Conservation (phyloP, 2,113 vertebrate species). For the Chrysochloris asiatica region DNA sequence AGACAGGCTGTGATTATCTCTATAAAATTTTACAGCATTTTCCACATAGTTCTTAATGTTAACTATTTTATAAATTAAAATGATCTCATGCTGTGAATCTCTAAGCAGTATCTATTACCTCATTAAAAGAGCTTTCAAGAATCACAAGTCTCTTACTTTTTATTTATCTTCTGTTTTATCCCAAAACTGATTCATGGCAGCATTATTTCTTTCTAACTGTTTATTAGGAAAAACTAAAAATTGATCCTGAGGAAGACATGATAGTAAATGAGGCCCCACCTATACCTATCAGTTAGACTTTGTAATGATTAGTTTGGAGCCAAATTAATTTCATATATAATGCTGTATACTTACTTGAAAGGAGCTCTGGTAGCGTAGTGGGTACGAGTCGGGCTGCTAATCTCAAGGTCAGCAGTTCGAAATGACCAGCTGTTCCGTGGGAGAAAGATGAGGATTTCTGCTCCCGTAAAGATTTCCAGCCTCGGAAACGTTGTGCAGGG, state of each 20-base stretch:
- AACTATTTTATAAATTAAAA: constrained; percentile 1
- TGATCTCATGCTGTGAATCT: neutral
- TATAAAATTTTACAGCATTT: neutral
- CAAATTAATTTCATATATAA: constrained; percentile 37
- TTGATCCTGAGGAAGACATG: constrained; percentile 1
- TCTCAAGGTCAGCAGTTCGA: no score
- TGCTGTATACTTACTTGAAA: no score
- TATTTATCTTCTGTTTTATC: neutral
- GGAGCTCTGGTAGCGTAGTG: no score
- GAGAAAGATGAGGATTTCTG: no score
- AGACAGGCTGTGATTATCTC: neutral
- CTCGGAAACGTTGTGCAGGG: no score
- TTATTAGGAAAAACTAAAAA: neutral
- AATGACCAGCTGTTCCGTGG: no score
- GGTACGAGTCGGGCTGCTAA: no score
- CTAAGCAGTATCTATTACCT: neutral
- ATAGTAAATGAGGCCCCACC: neutral
- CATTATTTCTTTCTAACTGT: no score
- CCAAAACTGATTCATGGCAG: neutral
- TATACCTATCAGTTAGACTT: neutral
- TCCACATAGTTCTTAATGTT: constrained; percentile 18
- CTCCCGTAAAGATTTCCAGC: no score
- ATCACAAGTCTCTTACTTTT: neutral
- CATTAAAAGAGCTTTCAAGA: neutral
- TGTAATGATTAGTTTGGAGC: neutral